Evolutionary conservation across 2,113 vertebrate species (phyloP), one percentile per base, ranked within the genome.

Genomic region (Boulengeromyrus knoepffleri): DNA sequence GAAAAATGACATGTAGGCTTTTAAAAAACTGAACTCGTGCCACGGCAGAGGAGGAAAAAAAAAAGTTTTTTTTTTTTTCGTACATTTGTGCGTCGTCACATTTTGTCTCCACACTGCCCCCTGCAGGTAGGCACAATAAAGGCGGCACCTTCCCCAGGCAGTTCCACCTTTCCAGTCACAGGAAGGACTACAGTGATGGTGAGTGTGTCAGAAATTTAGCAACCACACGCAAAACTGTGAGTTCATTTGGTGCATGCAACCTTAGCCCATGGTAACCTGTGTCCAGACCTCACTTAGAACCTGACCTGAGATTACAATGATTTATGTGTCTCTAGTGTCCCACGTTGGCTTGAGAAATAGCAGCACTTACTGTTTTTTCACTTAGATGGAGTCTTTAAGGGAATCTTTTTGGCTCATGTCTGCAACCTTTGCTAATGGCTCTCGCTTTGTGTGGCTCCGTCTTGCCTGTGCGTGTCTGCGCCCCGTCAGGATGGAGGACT

Each of bases 121-220:
- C 93, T 93, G 90, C 92, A 96, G 96, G 95, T 66, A 95, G 97
- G 87, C 97, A 97, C 62, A 96, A 97, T 88, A 98, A 98, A 94
- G 97, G 97, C 9, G 97, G 97, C 70, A 98, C 97, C 50, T 98
- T 98, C 91, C 97, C 97, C 0, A 95, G 97, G 47, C 97, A 98
- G 93, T 97, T 97, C 91, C 97, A 97, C 88, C 93, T 98, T 92
- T 97, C 97, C 91, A 97, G 96, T 74, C 96, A 96, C 66, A 97
- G 96, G 93, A 98, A 97, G 93, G 97, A 98, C 93, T 98, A 98
- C 88, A 96, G 95, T 3, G 97, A 98, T 0, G 97, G 98, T 98
- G 95, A 97, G 97, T 85, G 87, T 70, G 62, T 13, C 52, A 21
- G 88, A 70, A 70, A 70, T 70, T 70, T 12, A 10, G 17, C 36